These are phyloP conservation scores for Agonopterix subpropinquella DNA, from an alignment of 2,888 invertebrate genomes.

Conservation along the genomic window DNA sequence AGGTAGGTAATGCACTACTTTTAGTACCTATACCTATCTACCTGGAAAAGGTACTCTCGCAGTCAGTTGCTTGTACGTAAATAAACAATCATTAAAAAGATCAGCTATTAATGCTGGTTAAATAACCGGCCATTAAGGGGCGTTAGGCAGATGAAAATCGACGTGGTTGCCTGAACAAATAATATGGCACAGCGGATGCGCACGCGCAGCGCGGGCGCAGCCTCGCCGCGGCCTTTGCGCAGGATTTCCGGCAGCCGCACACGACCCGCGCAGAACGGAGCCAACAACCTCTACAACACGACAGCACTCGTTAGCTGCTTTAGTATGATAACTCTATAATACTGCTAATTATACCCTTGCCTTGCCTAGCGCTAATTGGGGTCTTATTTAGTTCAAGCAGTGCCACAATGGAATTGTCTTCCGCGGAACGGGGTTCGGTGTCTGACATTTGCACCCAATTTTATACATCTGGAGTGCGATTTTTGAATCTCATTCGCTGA, in stretches of 20 bases:
- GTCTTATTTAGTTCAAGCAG: neutral
- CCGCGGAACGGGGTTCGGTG: too few relatives aligned
- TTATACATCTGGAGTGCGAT: too few relatives aligned
- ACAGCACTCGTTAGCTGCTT: constrained; percentile 19
- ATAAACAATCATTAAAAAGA: too few relatives aligned
- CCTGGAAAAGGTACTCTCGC: too few relatives aligned
- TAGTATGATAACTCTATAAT: constrained; percentile 1
- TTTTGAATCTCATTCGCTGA: too few relatives aligned
- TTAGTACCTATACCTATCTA: too few relatives aligned
- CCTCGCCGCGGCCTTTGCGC: constrained; percentile 56
- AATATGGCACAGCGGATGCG: constrained; percentile 25
- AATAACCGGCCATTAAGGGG: neutral
- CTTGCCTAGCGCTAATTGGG: neutral
- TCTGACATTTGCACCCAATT: too few relatives aligned
- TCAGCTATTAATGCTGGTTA: neutral
- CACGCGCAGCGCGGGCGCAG: constrained; percentile 32
- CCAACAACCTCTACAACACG: constrained; percentile 26
- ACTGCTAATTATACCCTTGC: neutral
- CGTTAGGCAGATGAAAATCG: constrained; percentile 17
- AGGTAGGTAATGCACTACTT: too few relatives aligned
- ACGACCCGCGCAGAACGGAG: constrained; percentile 36
- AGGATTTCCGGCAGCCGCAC: constrained; percentile 68
- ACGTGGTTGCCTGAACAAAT: constrained; percentile 23
- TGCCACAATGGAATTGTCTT: too few relatives aligned
- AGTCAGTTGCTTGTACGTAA: too few relatives aligned